Conservation (phyloP, 1,140 invertebrate genomes). For the Cherax quadricarinatus region DNA sequence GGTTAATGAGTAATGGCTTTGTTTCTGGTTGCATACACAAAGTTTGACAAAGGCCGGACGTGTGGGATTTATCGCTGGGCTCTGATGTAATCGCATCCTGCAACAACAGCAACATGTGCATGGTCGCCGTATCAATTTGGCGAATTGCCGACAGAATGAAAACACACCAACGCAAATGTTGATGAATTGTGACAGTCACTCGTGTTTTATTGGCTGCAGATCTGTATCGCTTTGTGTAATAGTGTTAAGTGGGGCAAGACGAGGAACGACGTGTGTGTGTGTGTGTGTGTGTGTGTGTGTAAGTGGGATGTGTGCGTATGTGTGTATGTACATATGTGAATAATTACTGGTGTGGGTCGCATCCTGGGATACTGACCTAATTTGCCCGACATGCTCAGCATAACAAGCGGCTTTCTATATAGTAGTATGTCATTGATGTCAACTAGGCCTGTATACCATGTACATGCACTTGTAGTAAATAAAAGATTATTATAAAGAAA, state of each 20-base stretch:
- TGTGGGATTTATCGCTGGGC: background rate
- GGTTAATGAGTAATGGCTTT: background rate
- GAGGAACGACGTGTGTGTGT: too few species aligned
- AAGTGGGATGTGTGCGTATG: background rate
- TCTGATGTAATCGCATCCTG: background rate
- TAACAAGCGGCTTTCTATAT: too few species aligned
- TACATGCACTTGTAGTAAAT: too few species aligned
- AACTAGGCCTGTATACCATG: too few species aligned
- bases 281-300: conserved; percentile 1
- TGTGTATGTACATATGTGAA: background rate
- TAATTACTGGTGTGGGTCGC: too few species aligned
- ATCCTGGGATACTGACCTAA: too few species aligned
- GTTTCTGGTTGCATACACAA: background rate
- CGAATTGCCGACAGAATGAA: background rate
- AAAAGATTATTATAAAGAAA: too few species aligned
- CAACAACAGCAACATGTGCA: background rate
- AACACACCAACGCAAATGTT: background rate
- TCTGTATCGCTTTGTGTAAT: background rate
- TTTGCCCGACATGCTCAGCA: too few species aligned
- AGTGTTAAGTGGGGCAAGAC: background rate
- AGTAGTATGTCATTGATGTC: too few species aligned
- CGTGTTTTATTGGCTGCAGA: background rate
- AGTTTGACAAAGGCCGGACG: background rate
- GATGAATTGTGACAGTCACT: background rate
- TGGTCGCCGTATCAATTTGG: background rate